These are phyloP conservation scores for Toxostoma redivivum DNA, from an alignment of 2,113 vertebrate genomes.

Conservation along the genomic window DNA sequence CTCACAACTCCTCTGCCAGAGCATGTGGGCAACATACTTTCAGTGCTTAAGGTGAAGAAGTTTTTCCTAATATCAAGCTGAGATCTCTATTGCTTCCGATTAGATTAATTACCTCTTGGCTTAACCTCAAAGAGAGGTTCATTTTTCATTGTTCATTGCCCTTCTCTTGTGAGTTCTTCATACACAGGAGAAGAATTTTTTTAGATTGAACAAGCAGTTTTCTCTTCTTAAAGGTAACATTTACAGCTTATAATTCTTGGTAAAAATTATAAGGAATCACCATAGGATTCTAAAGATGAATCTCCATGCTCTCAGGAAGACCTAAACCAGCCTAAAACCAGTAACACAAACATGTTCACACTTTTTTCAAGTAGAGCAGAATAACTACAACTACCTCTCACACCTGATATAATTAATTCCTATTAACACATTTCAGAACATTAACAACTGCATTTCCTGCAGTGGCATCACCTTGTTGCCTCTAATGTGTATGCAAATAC, in stretches of 20 bases:
- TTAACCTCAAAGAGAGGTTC: neutral
- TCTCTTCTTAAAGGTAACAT: neutral
- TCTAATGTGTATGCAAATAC: neutral
- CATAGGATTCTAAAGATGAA: neutral
- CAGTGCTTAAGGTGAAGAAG: neutral
- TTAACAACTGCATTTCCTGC: neutral
- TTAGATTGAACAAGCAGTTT: neutral
- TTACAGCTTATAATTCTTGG: neutral
- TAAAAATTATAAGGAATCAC: neutral
- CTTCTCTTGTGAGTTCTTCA: neutral
- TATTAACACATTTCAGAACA: neutral
- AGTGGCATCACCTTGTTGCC: neutral
- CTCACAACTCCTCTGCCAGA: neutral
- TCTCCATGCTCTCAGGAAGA: neutral
- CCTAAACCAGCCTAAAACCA: neutral
- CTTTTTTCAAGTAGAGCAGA: neutral
- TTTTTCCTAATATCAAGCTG: neutral
- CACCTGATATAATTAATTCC: accelerated
- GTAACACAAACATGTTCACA: neutral
- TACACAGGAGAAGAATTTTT: neutral
- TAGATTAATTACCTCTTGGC: neutral
- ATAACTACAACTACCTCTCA: neutral
- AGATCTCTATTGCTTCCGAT: neutral
- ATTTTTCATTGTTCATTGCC: neutral
- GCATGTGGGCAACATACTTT: neutral